Evolutionary conservation across 2,797 vertebrate species (phyloP), one percentile per base, ranked within the genome.

Genomic region (Acanthiza pusilla): DNA sequence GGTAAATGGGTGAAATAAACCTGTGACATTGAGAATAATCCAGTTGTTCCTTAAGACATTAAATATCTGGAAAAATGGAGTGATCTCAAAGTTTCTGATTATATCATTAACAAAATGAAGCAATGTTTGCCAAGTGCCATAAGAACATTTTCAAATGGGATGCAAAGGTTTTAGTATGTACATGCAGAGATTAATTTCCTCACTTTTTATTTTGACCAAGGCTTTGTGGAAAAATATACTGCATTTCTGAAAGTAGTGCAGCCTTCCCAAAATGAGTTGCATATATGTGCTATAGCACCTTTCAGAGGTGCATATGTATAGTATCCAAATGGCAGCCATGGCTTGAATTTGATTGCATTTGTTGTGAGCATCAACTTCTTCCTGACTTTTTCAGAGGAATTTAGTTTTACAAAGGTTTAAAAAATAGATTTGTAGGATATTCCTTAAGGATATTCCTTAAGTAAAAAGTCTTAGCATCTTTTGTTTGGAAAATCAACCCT

Each of bases 1-100:
- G 78, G 89, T 78, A 92, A 91, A 89, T 68, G 76, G 43, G 68
- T 80, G 73, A 91, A 95, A 85, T 70, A 86, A 94, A 91, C 87
- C 42, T 34, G 13, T 91, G 91, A 94, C 89, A 91, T 75, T 85
- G 90, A 91, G 57, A 86, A 77, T 73, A 89, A 78, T 89, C 58
- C 27, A 57, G 6, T 62, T 89, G n/a, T 89, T 96, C 60, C 19
- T 40, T 47, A 66, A 77, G 62, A 55, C 26, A 68, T 85, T 83
- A 72, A 89, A 48, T 89, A 76, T 57, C 36, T 79, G 47, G 66
- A 67, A 63, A 89, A 93, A 85, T 43, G 10, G 32, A 81, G 25
- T 85, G 26, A 45, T 75, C 63, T 75, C 58, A 34, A 65, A 67
- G 79, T 50, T 34, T 83, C 43, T 65, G 43, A 78, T 40, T 77